These are phyloP conservation scores for Drosophila picticornis DNA, from an alignment of 2,888 invertebrate species.

Conservation along the genomic window DNA sequence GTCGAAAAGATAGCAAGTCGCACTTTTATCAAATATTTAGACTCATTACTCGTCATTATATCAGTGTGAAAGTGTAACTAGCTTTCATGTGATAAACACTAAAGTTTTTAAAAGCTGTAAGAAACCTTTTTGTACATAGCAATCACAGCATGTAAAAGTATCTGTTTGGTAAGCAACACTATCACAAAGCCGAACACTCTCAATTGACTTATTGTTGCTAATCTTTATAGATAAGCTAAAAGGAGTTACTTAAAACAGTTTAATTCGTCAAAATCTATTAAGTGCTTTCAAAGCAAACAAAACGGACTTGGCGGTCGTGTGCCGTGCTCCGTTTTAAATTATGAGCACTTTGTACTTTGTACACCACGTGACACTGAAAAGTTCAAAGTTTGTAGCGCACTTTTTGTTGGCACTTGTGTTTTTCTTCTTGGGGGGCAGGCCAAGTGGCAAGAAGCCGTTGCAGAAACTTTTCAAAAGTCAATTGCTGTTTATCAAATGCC, in stretches of 20 bases:
- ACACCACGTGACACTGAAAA: slow-evolving; percentile 29
- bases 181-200: background rate
- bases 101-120: background rate
- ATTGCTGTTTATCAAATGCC: slow-evolving; percentile 36
- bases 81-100: background rate
- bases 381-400: slow-evolving; percentile 26
- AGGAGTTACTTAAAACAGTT: background rate
- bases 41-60: background rate
- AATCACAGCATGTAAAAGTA: background rate
- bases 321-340: slow-evolving; percentile 6
- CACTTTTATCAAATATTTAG: background rate
- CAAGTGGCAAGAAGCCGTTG: slow-evolving; percentile 2
- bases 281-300: background rate
- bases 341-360: slow-evolving; percentile 6
- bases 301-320: background rate
- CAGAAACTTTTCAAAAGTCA: slow-evolving; percentile 45
- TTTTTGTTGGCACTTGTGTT: slow-evolving; percentile 19
- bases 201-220: background rate
- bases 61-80: background rate
- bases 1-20: background rate
- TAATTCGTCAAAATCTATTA: background rate
- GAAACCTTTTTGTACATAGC: background rate
- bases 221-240: background rate
- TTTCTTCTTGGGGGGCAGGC: background rate
- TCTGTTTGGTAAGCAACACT: background rate